Conservation (phyloP, 1,140 invertebrate species). For the Zaprionus capensis region DNA sequence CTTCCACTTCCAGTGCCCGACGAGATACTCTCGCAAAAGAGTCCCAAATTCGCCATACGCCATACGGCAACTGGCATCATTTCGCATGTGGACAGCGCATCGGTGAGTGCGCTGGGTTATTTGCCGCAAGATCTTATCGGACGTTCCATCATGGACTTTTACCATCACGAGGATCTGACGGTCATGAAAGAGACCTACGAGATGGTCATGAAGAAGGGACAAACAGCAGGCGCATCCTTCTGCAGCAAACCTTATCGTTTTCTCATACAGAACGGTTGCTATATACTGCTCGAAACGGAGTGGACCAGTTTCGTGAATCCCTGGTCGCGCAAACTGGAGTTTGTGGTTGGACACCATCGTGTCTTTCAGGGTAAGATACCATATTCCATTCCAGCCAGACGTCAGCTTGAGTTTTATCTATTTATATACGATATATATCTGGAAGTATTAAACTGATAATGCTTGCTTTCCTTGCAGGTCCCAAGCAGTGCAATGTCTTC, state of each 20-base stretch:
- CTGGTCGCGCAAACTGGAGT: conserved; percentile 95
- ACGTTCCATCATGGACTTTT: conserved; percentile 92
- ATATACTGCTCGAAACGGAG: conserved; percentile 93
- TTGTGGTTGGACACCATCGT: conserved; percentile 94
- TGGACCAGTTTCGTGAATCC: conserved; percentile 98
- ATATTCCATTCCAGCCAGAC: not conserved
- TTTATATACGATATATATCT: too few species aligned
- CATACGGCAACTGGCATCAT: conserved; percentile 91
- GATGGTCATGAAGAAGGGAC: conserved; percentile 88
- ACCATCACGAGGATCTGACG: conserved; percentile 93
- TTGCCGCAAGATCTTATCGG: conserved; percentile 94
- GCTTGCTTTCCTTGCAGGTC: conserved; percentile 33
- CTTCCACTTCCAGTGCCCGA: conserved; percentile 85
- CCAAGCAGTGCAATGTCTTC: conserved; percentile 87
- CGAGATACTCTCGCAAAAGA: conserved; percentile 85
- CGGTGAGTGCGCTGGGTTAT: conserved; percentile 93
- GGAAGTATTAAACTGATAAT: not conserved
- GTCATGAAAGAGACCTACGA: conserved; percentile 93
- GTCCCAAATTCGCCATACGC: conserved; percentile 89
- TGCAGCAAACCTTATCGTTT: conserved; percentile 91
- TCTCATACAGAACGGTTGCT: conserved; percentile 93
- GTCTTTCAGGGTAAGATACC: conserved; percentile 88
- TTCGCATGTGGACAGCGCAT: conserved; percentile 90
- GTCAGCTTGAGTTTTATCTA: too few species aligned
- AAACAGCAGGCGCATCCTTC: conserved; percentile 87